phyloP scores from a whole-genome alignment of 2,888 invertebrate genomes.

The Apomyelois bistriatella region DNA sequence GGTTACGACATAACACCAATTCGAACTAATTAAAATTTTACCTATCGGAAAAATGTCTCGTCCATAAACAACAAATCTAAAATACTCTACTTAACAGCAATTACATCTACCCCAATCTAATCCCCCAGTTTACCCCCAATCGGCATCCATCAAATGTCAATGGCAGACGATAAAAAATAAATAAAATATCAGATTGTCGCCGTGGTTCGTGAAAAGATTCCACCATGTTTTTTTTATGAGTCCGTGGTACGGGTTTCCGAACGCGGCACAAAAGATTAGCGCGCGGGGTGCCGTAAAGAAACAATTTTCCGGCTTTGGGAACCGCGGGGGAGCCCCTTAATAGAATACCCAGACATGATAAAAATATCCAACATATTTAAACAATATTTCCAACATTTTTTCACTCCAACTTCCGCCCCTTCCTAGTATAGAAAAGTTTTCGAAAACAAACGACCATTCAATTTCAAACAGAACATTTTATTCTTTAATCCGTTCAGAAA shows the following conservation, averaged over 20 bases:
- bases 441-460: constrained; percentile 51
- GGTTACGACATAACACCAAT: neutral
- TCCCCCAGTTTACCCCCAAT: constrained; percentile 36
- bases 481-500: constrained; percentile 78
- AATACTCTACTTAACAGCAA: constrained; percentile 36
- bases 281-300: constrained; percentile 74
- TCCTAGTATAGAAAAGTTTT: constrained; percentile 16
- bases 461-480: constrained; percentile 80
- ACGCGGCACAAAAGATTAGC: constrained; percentile 60
- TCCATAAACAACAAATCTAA: neutral
- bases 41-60: neutral
- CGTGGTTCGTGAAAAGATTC: constrained; percentile 35
- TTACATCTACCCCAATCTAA: constrained; percentile 41
- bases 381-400: constrained; percentile 17
- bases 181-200: constrained; percentile 68
- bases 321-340: constrained; percentile 53
- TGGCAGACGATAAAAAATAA: constrained; percentile 67
- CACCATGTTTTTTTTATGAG: constrained; percentile 26
- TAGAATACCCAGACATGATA: constrained; percentile 68
- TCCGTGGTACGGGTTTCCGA: constrained; percentile 22
- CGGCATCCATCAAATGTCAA: constrained; percentile 65
- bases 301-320: constrained; percentile 71
- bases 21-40: neutral
- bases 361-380: constrained; percentile 56
- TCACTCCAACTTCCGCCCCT: constrained; percentile 14